Percentiles rank a stretch among this genome's conserved stretches.
These are phyloP conservation scores for Leucosticte australis DNA, from an alignment of 2,113 vertebrate species.

Conservation along the genomic window DNA sequence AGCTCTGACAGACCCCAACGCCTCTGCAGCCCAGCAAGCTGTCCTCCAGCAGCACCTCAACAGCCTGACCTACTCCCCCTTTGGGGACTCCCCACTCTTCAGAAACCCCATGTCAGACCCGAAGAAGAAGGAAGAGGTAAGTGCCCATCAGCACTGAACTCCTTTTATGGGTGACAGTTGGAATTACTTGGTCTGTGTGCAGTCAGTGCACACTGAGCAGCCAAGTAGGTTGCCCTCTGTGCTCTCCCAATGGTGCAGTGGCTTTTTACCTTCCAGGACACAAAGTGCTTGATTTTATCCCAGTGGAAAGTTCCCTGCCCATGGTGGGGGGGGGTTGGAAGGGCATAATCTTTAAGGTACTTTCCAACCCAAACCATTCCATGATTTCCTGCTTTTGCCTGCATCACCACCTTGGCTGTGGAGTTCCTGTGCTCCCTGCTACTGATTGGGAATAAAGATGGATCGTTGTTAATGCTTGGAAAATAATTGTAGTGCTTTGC, in stretches of 20 bases:
- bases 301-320: background rate
- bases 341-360: background rate
- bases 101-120: constrained; percentile 93
- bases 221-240: accelerated
- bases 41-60: constrained; percentile 91
- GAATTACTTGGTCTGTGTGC: background rate
- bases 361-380: background rate
- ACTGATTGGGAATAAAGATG: background rate
- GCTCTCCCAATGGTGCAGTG: background rate
- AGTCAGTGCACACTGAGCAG: accelerated
- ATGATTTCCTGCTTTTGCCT: background rate
- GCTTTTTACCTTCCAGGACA: background rate
- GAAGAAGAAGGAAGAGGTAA: constrained; percentile 96
- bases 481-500: background rate
- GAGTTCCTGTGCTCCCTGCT: background rate
- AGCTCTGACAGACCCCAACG: constrained; percentile 88
- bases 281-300: background rate
- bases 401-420: background rate
- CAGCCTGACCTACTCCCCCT: constrained; percentile 88
- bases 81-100: constrained; percentile 93
- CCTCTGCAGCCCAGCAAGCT: constrained; percentile 87
- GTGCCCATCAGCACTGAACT: accelerated
- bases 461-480: background rate
- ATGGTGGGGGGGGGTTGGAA: background rate
- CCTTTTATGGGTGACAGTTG: accelerated